Evolutionary conservation across 2,888 invertebrate genomes (phyloP), one percentile per base, ranked within the genome.

Genomic region (Malacosoma neustria): DNA sequence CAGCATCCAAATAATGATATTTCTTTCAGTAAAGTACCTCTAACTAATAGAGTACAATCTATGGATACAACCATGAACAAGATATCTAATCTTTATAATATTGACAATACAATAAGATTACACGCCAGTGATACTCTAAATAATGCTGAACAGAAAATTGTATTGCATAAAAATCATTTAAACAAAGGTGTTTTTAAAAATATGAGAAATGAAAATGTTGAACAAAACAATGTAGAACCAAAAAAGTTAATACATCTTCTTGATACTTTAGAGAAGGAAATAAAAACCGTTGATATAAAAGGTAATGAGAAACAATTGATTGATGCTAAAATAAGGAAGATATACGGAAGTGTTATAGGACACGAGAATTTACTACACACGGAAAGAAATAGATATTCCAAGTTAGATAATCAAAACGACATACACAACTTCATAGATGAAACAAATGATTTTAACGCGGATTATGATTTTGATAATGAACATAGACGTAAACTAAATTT

Each of bases 281-380:
- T 73, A 0, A 68, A 66, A 35, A 57, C 72, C 39, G 49, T 69
- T 15, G 57, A 75, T 37, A 41, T 76, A 11, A 52, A 57, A 38
- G 57, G 53, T 2, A 54, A 41, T 3, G 64, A 70, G 41, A 79
- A 69, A 51, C 56, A 71, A 46, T 45, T 73, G 35, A 60, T 79
- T 36, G 69, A 79, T 51, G 62, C 55, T 1, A 80, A 72, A 57
- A 61, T 80, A 11, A 58, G 68, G 37, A 71, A 71, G 57, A 73
- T 81, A 36, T 79, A 79, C 11, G 71, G 59, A 0, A 53, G 49
- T 35, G 45, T 71, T 0, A 48, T 68, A 4, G 62, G 63, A 22
- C 22, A 22, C 9, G 22, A 22, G 9, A 22, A 22, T 0, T 22
- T 22, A 9, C 22, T 22, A 5, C 22, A 22, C 5, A n/a, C 22